Evolutionary conservation across 1,140 invertebrate species (phyloP).

Genomic region (silkworm (Bombyx mori)): DNA sequence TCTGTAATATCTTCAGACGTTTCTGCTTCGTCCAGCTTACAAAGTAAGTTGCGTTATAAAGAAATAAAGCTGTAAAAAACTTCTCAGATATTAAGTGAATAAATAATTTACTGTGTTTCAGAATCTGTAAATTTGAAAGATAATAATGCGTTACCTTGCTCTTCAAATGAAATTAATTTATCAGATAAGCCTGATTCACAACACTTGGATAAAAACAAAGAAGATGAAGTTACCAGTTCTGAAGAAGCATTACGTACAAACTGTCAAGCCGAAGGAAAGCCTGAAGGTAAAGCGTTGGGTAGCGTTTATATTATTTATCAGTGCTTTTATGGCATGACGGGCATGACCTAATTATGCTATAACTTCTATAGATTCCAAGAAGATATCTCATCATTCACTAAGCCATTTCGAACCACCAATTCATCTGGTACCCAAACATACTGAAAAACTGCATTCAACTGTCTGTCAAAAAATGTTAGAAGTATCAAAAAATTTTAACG

Average conservation of each 20-base stretch:
- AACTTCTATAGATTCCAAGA: slow-evolving; percentile 14
- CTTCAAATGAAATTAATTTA: background rate
- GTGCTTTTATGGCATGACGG: too few relatives aligned
- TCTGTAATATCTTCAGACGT: slow-evolving; percentile 26
- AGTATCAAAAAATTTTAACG: background rate
- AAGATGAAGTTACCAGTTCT: slow-evolving; percentile 83
- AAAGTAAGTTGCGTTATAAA: slow-evolving; percentile 12
- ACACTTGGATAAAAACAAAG: slow-evolving; percentile 64
- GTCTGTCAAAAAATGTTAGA: background rate
- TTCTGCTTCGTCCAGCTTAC: slow-evolving; percentile 3
- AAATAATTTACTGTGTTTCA: background rate
- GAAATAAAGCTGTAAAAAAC: too few relatives aligned
- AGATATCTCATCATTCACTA: slow-evolving; percentile 4
- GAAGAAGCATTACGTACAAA: slow-evolving; percentile 71
- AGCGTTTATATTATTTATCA: too few relatives aligned
- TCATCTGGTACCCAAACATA: slow-evolving; percentile 12
- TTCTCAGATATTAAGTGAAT: background rate
- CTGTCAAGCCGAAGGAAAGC: slow-evolving; percentile 14
- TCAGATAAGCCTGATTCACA: slow-evolving; percentile 38
- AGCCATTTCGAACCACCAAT: slow-evolving; percentile 16
- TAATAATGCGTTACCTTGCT: background rate
- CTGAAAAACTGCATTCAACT: slow-evolving; percentile 5
- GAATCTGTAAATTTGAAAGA: background rate
- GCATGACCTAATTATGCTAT: too few relatives aligned
- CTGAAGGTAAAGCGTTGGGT: slow-evolving; percentile 22